phyloP scores from a whole-genome alignment of 92 coral and sea anemone species.

The Porites rus region DNA sequence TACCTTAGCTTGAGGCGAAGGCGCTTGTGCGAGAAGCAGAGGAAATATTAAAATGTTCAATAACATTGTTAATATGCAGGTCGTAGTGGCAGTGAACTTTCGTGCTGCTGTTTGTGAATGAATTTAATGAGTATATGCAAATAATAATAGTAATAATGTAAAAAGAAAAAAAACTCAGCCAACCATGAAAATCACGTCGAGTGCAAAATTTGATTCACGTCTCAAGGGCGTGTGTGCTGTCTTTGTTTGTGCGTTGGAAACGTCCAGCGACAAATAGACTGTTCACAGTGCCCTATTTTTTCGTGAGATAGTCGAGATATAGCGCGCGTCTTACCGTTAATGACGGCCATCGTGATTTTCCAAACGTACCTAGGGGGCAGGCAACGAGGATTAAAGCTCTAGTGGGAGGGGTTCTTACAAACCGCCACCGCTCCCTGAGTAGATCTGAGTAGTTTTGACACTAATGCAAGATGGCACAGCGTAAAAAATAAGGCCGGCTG shows the following conservation, averaged over 20 bases:
- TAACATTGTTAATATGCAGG: background rate
- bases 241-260: background rate
- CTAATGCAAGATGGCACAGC: no score
- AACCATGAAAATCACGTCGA: slow-evolving; percentile 8
- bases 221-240: background rate
- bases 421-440: no score
- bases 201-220: background rate
- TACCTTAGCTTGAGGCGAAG: slow-evolving; percentile 22
- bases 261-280: no score
- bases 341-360: no score
- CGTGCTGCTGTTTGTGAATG: background rate
- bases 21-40: slow-evolving; percentile 15
- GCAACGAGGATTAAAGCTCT: no score
- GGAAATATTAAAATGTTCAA: background rate
- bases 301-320: no score
- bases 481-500: no score
- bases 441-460: no score
- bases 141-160: slow-evolving; percentile 11
- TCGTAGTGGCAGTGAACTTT: background rate
- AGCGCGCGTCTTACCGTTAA: no score
- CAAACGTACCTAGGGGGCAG: no score
- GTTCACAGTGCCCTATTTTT: no score
- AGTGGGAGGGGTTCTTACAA: no score
- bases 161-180: slow-evolving; percentile 3
- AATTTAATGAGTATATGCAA: background rate